These are phyloP conservation scores for Drosophila persimilis DNA, from an alignment of 1,140 invertebrate genomes.

Conservation along the genomic window DNA sequence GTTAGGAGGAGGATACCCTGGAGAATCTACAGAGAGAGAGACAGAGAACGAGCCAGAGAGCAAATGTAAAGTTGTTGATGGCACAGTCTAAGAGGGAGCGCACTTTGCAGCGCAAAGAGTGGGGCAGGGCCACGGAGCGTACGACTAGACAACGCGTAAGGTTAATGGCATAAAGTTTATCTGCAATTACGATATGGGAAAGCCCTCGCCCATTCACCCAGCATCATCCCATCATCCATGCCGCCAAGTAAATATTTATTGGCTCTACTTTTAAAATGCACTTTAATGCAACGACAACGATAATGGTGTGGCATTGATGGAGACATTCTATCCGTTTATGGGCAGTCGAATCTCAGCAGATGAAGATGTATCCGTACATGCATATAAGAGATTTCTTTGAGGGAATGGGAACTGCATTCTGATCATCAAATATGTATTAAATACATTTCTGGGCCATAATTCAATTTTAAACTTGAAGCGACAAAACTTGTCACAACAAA, in stretches of 20 bases:
- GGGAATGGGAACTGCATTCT: background rate
- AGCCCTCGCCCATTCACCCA: slow-evolving; percentile 21
- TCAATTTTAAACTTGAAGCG: slow-evolving; percentile 54
- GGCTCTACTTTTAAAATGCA: slow-evolving; percentile 72
- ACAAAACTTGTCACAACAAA: slow-evolving; percentile 70
- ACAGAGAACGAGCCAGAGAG: slow-evolving; percentile 10
- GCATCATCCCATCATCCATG: slow-evolving; percentile 2
- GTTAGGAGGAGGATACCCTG: slow-evolving; percentile 26
- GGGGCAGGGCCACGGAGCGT: slow-evolving; percentile 17
- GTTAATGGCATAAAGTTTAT: slow-evolving; percentile 80
- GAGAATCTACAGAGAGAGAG: background rate
- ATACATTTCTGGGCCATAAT: slow-evolving; percentile 54
- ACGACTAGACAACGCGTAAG: slow-evolving; percentile 66
- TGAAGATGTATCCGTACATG: background rate
- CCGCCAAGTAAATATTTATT: slow-evolving; percentile 73
- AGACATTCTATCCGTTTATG: slow-evolving; percentile 24
- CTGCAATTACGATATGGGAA: slow-evolving; percentile 78
- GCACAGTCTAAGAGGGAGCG: slow-evolving; percentile 16
- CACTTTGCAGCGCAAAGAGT: slow-evolving; percentile 46
- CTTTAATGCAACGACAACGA: slow-evolving; percentile 55
- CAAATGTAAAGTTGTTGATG: slow-evolving; percentile 63
- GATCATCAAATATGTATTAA: slow-evolving; percentile 49
- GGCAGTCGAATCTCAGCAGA: slow-evolving; percentile 8
- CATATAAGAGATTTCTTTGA: no score
- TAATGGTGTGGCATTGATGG: slow-evolving; percentile 27